Conservation (phyloP, 2,888 invertebrate genomes). For the Nomada fucata region DNA sequence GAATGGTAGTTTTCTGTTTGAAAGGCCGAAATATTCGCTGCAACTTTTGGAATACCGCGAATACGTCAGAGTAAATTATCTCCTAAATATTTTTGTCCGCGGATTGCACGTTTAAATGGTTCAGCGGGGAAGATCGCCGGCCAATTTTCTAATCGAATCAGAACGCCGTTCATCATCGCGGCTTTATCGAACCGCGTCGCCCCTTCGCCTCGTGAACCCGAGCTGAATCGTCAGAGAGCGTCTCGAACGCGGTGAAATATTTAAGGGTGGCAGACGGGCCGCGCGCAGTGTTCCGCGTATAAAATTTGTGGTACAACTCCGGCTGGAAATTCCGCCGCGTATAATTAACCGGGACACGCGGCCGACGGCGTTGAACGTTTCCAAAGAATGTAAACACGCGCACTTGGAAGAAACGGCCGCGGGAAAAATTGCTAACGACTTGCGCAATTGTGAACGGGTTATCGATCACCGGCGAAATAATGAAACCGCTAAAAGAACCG, state of each 20-base stretch:
- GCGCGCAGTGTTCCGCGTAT: constrained; percentile 7
- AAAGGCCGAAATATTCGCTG: no score
- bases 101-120: neutral
- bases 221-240: neutral
- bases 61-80: no score
- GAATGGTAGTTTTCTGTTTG: no score
- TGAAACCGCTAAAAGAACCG: constrained; percentile 20
- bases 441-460: constrained; percentile 27
- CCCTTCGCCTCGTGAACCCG: neutral
- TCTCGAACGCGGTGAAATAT: constrained; percentile 27
- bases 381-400: constrained; percentile 22
- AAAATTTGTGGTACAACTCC: constrained; percentile 14
- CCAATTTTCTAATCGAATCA: neutral
- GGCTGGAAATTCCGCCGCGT: constrained; percentile 3
- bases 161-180: neutral
- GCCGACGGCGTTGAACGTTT: constrained; percentile 21
- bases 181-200: constrained; percentile 6
- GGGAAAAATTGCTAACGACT: constrained; percentile 6
- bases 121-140: neutral
- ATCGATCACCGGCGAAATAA: constrained; percentile 34
- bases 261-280: neutral
- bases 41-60: no score
- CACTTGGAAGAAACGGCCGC: neutral
- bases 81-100: no score
- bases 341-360: constrained; percentile 16